Base-by-base conservation (phyloP, 2,113 vertebrate genomes). In the Caranx ignobilis region DNA sequence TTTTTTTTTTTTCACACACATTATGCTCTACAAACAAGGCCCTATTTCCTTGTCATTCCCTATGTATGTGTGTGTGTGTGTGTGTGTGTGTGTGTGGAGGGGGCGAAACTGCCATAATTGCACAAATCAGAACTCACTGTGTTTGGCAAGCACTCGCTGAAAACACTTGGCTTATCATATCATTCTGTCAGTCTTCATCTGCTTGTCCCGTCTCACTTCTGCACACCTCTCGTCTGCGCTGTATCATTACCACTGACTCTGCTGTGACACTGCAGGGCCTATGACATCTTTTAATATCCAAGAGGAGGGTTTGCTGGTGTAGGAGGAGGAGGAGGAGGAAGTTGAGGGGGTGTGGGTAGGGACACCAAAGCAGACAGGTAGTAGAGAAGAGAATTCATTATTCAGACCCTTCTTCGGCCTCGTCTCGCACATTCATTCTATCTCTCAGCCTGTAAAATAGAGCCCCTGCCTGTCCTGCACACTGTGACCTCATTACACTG, bases 211-310 rank as follows among this genome's bases (percentile, higher is more conserved):
- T 15, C 65, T 71, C 79, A 48, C 83, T 65, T 26, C 61, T 56
- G 65, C 80, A 78, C 35, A 35, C 15, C 73, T 69, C 62, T 78
- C 63, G 73, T 15, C 15, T 32, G 8, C 13, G 4, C 79, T 91
- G 95, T 95, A 94, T 95, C 94, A 94, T 95, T 96, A 95, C 94
- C 94, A 73, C 90, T 91, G 92, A 95, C 95, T 96, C 95, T 93
- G 94, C 95, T 81, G 94, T 91, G 92, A 94, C 93, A 76, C 93
- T 93, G 91, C 87, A 71, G 68, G 93, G 90, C 93, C 90, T 68
- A 83, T 94, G 96, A 91, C 93, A 91, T 82, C 75, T 92, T 96
- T 96, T 96, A 96, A 97, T 96, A 97, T 96, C 95, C 95, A 96
- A 92, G 79, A 94, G 93, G 56, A 92, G 94, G 94, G 90, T 95